Conservation (phyloP, 2,888 invertebrate genomes). For the Mesorhabditis spiculigera region DNA sequence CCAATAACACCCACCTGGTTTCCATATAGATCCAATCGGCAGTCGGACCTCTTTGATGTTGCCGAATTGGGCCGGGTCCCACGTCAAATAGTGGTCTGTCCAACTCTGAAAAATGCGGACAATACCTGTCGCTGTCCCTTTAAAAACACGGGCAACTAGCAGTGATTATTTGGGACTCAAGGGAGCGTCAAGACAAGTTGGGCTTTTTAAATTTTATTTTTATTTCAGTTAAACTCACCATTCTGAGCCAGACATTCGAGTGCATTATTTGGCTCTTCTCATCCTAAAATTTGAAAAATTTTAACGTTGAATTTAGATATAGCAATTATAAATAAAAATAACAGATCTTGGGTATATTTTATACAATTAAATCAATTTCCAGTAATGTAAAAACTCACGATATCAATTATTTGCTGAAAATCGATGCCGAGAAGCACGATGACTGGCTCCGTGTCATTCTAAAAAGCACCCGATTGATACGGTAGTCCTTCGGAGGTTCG, state of each 20-base stretch:
- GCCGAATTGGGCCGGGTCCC: constrained; percentile 81
- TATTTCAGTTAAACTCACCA: constrained; percentile 68
- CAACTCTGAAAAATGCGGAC: constrained; percentile 73
- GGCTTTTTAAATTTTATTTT: constrained; percentile 1
- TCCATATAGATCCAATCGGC: constrained; percentile 93
- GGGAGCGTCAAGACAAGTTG: background rate
- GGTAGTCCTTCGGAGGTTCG: background rate
- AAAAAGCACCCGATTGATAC: background rate
- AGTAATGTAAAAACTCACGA: constrained; percentile 20
- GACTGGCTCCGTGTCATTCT: constrained; percentile 60
- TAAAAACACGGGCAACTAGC: background rate
- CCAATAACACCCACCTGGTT: constrained; percentile 64
- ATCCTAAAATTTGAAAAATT: constrained; percentile 74
- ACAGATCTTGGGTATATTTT: background rate
- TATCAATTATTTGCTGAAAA: constrained; percentile 59
- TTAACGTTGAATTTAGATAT: constrained; percentile 27
- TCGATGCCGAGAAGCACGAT: constrained; percentile 60
- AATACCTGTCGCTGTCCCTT: background rate
- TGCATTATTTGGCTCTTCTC: constrained; percentile 98
- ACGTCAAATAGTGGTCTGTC: constrained; percentile 94
- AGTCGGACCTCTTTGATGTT: constrained; percentile 67
- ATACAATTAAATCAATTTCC: background rate
- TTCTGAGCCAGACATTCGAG: constrained; percentile 94
- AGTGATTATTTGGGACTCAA: constrained; percentile 2
- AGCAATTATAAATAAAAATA: constrained; percentile 30